Conservation (phyloP, 2,888 invertebrate genomes). For the Spisula solida region DNA sequence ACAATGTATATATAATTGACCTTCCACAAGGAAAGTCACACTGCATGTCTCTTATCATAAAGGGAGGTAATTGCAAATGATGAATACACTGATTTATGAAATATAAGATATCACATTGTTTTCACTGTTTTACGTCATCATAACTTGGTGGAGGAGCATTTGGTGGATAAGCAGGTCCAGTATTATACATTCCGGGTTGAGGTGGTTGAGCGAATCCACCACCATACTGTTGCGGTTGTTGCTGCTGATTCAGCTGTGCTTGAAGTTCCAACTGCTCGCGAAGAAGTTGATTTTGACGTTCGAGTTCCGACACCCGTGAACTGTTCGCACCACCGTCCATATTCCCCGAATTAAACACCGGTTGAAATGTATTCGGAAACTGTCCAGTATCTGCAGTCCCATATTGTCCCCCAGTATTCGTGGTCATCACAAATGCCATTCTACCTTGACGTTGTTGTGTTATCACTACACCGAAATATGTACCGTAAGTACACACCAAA, state of each 20-base stretch:
- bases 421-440: too few species aligned
- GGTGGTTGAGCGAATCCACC: slow-evolving; percentile 38
- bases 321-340: neutral
- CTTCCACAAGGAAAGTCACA: too few species aligned
- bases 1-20: too few species aligned
- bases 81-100: too few species aligned
- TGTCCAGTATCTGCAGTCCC: neutral
- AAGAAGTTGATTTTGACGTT: slow-evolving; percentile 35
- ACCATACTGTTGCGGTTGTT: slow-evolving; percentile 37
- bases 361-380: too few species aligned
- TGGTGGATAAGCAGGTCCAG: slow-evolving; percentile 3
- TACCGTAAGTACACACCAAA: slow-evolving; percentile 33
- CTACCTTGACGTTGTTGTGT: neutral
- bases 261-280: slow-evolving; percentile 42
- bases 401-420: neutral
- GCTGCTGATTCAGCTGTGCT: slow-evolving; percentile 33
- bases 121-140: neutral
- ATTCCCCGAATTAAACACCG: too few species aligned
- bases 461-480: slow-evolving; percentile 39
- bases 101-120: too few species aligned
- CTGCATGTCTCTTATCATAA: too few species aligned
- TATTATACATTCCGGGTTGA: slow-evolving; percentile 13
- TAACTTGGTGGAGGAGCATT: slow-evolving; percentile 40
- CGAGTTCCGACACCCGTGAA: slow-evolving; percentile 19
- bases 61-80: too few species aligned